Evolutionary conservation across 2,888 invertebrate species (phyloP).

Genomic region (Caenorhabditis angaria): DNA sequence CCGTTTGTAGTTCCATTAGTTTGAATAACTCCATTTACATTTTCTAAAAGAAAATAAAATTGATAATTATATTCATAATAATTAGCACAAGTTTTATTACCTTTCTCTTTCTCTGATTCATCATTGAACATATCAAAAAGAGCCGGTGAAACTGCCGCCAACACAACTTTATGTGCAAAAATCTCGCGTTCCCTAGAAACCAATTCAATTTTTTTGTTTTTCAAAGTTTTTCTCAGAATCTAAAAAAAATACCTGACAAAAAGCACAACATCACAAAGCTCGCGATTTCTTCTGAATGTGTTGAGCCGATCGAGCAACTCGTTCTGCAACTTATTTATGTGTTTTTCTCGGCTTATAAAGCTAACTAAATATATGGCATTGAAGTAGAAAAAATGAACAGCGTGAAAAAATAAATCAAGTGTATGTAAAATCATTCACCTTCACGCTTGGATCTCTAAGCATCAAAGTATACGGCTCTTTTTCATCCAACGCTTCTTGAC

Average conservation of each 20-base stretch:
- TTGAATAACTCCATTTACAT: not conserved
- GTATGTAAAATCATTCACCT: slow-evolving; percentile 41
- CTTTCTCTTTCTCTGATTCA: slow-evolving; percentile 23
- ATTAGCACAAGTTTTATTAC: slow-evolving; percentile 7
- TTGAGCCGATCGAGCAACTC: slow-evolving; percentile 72
- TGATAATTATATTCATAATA: not conserved
- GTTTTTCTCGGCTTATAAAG: slow-evolving; percentile 1
- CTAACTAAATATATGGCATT: not conserved
- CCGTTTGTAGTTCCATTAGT: not conserved
- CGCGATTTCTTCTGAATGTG: slow-evolving; percentile 78
- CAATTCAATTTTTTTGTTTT: not conserved
- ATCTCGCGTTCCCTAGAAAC: slow-evolving; percentile 77
- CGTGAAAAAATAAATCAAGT: slow-evolving; percentile 11
- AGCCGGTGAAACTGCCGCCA: slow-evolving; percentile 67
- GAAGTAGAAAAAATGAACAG: not conserved
- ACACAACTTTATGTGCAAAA: slow-evolving; percentile 78
- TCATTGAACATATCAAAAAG: slow-evolving; percentile 66
- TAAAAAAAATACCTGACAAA: slow-evolving; percentile 77
- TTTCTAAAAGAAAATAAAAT: slow-evolving; percentile 1
- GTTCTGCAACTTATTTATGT: slow-evolving; percentile 33
- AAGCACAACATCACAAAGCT: slow-evolving; percentile 86
- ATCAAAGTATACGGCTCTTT: slow-evolving; percentile 59
- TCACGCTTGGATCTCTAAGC: slow-evolving; percentile 58
- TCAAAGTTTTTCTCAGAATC: not conserved
- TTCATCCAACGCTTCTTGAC: slow-evolving; percentile 60